Evolutionary conservation across 2,888 invertebrate genomes (phyloP).

Genomic region (Pseudococcus jackbeardsleyi): DNA sequence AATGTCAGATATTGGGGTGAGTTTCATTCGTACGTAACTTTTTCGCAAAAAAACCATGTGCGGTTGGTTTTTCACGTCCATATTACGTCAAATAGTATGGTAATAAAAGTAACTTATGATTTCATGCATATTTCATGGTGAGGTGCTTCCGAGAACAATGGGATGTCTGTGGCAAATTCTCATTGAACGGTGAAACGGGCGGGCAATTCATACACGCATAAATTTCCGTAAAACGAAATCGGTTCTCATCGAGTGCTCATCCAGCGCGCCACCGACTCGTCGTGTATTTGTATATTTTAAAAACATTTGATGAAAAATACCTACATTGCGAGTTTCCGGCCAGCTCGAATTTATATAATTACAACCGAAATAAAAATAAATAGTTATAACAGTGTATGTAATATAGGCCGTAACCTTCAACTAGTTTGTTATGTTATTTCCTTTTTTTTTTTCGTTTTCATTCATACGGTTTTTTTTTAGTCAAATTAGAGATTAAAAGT

Average conservation of each 20-base stretch:
- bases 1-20: background rate
- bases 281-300: background rate
- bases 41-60: background rate
- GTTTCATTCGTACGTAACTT: background rate
- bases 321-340: constrained; percentile 39
- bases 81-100: constrained; percentile 29
- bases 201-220: constrained; percentile 44
- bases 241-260: constrained; percentile 53
- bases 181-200: constrained; percentile 10
- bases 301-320: constrained; percentile 20
- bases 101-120: constrained; percentile 49
- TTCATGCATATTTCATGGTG: constrained; percentile 57
- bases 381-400: background rate
- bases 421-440: constrained; percentile 54
- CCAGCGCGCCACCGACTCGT: background rate
- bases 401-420: constrained; percentile 61
- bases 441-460: constrained; percentile 51
- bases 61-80: background rate
- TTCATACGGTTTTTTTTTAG: constrained; percentile 17
- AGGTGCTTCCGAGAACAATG: constrained; percentile 48
- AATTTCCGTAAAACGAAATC: constrained; percentile 38
- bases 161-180: background rate
- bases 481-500: background rate
- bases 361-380: constrained; percentile 50
- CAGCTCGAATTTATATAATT: constrained; percentile 44